Percentiles rank a stretch among this genome's conserved stretches.
phyloP scores from a whole-genome alignment of 2,113 vertebrate species.

The Corapipo altera region DNA sequence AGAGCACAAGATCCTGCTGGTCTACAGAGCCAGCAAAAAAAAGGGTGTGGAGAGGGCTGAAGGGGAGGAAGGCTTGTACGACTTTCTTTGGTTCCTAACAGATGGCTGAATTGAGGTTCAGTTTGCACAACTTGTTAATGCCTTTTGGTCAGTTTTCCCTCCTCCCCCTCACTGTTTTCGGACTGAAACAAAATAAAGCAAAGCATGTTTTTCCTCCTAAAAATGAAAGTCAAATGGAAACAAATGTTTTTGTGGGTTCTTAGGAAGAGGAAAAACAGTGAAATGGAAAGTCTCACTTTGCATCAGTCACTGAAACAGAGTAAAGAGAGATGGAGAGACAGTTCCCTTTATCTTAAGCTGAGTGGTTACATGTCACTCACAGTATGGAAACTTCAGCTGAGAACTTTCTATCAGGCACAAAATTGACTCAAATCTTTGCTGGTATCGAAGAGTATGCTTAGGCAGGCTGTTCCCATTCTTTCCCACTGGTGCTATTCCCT shows the following conservation, averaged over 20 bases:
- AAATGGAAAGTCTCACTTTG: neutral
- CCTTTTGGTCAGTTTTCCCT: neutral
- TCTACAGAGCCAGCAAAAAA: neutral
- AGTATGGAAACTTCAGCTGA: neutral
- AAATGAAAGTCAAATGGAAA: neutral
- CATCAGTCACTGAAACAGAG: neutral
- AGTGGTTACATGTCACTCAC: neutral
- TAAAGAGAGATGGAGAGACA: neutral
- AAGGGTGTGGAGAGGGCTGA: neutral
- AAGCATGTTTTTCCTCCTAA: neutral
- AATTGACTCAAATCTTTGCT: neutral
- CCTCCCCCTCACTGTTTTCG: neutral
- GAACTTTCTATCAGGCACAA: neutral
- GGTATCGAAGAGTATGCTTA: neutral
- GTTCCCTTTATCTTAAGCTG: neutral
- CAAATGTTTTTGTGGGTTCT: neutral
- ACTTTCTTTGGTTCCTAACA: neutral
- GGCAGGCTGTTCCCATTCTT: neutral
- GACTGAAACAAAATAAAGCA: neutral
- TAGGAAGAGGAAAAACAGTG: neutral
- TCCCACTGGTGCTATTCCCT: accelerated
- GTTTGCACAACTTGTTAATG: neutral
- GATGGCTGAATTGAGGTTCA: neutral
- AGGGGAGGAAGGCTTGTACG: neutral
- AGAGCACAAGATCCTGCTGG: neutral